Evolutionary conservation across 2,113 vertebrate genomes (phyloP).

Genomic region (Laticauda colubrina): DNA sequence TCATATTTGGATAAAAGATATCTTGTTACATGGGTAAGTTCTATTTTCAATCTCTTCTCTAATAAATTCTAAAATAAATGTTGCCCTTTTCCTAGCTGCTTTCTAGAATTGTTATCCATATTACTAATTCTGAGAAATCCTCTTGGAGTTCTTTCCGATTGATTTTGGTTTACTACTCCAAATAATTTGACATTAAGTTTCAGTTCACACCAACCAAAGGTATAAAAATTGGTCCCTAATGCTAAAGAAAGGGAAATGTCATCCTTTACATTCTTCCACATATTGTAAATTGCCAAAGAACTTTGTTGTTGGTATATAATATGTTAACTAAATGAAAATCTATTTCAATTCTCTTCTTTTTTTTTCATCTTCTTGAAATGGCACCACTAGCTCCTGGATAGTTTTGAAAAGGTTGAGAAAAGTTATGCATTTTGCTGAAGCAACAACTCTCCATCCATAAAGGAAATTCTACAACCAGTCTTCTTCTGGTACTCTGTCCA

Average conservation of each 20-base stretch:
- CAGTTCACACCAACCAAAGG: not conserved
- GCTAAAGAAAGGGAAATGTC: not conserved
- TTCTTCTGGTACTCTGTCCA: not conserved
- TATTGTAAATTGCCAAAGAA: not conserved
- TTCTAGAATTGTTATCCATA: not conserved
- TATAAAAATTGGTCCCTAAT: not conserved
- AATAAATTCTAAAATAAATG: not conserved
- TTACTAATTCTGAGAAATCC: not conserved
- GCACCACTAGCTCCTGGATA: not conserved
- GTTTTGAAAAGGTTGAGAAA: not conserved
- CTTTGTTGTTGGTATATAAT: not conserved
- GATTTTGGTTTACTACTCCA: not conserved
- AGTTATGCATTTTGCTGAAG: not conserved
- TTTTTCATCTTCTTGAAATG: not conserved
- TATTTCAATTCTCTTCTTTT: not conserved
- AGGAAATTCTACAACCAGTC: not conserved
- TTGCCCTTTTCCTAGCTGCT: not conserved
- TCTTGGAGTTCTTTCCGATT: not conserved
- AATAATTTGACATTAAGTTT: not conserved
- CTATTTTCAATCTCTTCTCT: not conserved
- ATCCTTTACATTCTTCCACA: not conserved
- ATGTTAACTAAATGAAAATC: not conserved
- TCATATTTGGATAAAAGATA: not conserved
- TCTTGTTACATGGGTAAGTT: not conserved
- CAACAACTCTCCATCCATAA: not conserved